phyloP scores from a whole-genome alignment of 2,113 vertebrate genomes.

The Peucedramus taeniatus region DNA sequence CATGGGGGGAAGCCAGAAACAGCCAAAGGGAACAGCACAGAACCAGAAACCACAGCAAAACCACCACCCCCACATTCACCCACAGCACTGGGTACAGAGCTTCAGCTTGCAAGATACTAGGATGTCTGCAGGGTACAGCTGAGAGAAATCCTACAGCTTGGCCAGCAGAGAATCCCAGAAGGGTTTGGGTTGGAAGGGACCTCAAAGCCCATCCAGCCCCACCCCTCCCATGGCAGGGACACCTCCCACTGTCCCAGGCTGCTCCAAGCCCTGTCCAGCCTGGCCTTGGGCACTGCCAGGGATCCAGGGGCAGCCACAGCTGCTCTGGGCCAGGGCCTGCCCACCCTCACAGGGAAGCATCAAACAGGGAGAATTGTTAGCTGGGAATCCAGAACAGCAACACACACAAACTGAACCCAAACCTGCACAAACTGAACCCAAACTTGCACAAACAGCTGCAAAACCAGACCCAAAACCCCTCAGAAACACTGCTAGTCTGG shows the following conservation, averaged over 20 bases:
- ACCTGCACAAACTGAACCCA: too few species aligned
- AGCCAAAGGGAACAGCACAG: background rate
- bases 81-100: background rate
- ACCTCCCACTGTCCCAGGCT: background rate
- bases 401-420: background rate
- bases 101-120: background rate
- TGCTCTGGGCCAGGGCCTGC: background rate
- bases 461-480: rapidly evolving
- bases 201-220: rapidly evolving
- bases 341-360: background rate
- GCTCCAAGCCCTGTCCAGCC: background rate
- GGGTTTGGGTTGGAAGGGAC: background rate
- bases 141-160: background rate
- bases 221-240: background rate
- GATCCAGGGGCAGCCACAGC: background rate
- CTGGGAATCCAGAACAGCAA: background rate
- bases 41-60: background rate
- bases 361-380: background rate
- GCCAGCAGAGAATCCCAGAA: background rate
- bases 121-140: background rate
- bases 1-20: background rate
- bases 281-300: background rate
- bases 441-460: background rate
- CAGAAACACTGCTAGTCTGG: background rate
- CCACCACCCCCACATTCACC: background rate